Evolutionary conservation across 2,888 invertebrate genomes (phyloP).

Genomic region (Catonia carolina): DNA sequence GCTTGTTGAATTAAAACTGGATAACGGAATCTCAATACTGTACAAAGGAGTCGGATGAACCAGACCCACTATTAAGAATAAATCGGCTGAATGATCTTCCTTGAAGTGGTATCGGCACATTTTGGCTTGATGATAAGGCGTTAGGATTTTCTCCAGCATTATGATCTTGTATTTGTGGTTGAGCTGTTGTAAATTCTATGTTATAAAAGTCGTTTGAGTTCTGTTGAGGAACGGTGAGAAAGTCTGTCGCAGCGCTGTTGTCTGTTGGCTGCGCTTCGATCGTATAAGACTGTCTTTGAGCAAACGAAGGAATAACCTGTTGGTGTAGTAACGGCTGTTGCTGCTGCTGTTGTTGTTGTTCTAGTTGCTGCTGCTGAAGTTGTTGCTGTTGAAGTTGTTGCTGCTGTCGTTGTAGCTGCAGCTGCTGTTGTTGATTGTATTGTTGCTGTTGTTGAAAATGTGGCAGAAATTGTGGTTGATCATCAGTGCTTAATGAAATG

Average conservation of each 20-base stretch:
- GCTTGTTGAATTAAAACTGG: background rate
- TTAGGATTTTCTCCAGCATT: too few relatives aligned
- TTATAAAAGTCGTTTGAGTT: background rate
- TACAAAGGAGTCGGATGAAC: constrained; percentile 19
- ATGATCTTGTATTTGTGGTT: too few relatives aligned
- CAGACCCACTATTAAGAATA: constrained; percentile 15
- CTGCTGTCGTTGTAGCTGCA: too few relatives aligned
- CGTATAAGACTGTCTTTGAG: too few relatives aligned
- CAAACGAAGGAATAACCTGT: too few relatives aligned
- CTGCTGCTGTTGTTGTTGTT: constrained; percentile 1
- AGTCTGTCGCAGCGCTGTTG: background rate
- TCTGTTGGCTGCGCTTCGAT: background rate
- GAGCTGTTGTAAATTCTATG: too few relatives aligned
- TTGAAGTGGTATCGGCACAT: background rate
- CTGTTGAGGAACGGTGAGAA: background rate
- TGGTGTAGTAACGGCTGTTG: background rate
- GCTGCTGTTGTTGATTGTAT: background rate
- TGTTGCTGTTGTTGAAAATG: background rate
- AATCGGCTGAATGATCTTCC: constrained; percentile 22
- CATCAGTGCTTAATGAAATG: constrained; percentile 27
- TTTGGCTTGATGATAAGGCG: too few relatives aligned
- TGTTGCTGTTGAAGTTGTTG: background rate
- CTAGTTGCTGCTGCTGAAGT: constrained; percentile 5
- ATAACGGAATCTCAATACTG: constrained; percentile 15
- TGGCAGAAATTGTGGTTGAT: constrained; percentile 1